These are phyloP conservation scores for Arctia plantaginis DNA, from an alignment of 2,888 invertebrate species.

Conservation along the genomic window DNA sequence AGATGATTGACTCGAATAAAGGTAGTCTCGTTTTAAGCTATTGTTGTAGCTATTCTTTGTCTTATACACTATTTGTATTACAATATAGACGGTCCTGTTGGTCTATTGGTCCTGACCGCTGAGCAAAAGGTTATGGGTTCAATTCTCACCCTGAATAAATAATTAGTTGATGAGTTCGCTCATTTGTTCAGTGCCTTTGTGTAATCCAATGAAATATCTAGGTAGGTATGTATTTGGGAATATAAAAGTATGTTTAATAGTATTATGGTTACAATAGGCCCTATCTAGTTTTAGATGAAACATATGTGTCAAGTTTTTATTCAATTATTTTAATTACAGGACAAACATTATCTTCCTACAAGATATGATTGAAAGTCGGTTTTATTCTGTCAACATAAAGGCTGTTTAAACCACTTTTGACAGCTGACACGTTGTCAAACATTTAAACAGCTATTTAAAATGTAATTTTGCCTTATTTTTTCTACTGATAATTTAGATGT, in stretches of 20 bases:
- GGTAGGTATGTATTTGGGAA: too few relatives aligned
- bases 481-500: conserved; percentile 33
- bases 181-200: too few relatives aligned
- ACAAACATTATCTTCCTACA: conserved; percentile 4
- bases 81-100: background rate
- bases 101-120: background rate
- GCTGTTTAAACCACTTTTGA: conserved; percentile 7
- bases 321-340: background rate
- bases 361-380: conserved; percentile 6
- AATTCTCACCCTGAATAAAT: too few relatives aligned
- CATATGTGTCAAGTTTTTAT: background rate
- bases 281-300: background rate
- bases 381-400: conserved; percentile 10
- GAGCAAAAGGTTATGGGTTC: background rate
- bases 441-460: conserved; percentile 16
- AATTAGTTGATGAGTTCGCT: too few relatives aligned
- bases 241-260: too few relatives aligned
- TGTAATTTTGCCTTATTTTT: conserved; percentile 29
- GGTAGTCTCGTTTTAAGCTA: conserved; percentile 34
- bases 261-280: background rate
- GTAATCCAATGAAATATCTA: too few relatives aligned
- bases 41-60: conserved; percentile 33
- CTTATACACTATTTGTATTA: conserved; percentile 6
- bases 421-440: conserved; percentile 30
- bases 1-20: conserved; percentile 69